These are phyloP conservation scores for Benthosema pterotum DNA, from an alignment of 2,797 vertebrate species.

Conservation along the genomic window DNA sequence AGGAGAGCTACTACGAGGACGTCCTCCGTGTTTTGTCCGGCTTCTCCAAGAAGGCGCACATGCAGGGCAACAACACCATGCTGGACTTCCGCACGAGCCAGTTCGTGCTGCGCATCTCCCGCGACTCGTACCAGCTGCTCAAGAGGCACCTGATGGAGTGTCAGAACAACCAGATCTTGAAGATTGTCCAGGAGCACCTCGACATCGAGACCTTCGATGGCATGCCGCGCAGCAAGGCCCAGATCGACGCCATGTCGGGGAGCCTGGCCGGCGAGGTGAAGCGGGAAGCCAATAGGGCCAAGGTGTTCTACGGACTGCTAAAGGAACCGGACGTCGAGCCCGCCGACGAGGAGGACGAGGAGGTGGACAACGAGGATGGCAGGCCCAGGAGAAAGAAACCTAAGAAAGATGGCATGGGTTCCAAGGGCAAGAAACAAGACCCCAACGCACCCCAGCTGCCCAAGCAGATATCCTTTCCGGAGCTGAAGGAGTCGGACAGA, in stretches of 20 bases:
- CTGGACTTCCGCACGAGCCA: conserved; percentile 98
- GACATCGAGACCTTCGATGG: conserved; percentile 99
- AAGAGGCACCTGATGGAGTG: conserved; percentile 95
- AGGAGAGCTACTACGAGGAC: conserved; percentile 96
- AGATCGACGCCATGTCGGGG: conserved; percentile 98
- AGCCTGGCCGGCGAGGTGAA: conserved; percentile 95
- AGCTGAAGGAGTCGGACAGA: conserved; percentile 98
- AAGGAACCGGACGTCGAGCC: conserved; percentile 99
- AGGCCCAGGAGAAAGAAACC: conserved; percentile 99
- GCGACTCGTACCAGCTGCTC: conserved; percentile 96
- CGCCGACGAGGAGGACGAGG: conserved; percentile 97
- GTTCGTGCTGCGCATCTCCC: conserved; percentile 97
- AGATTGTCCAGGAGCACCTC: conserved; percentile 98
- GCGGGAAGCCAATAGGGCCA: conserved; percentile 95
- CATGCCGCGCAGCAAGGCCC: conserved; percentile 97
- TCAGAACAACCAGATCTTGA: conserved; percentile 99
- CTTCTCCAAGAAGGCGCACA: conserved; percentile 95
- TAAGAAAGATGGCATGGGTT: conserved; percentile 94
- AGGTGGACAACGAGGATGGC: conserved; percentile 97
- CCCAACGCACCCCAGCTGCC: conserved; percentile 89
- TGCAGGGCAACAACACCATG: conserved; percentile 97
- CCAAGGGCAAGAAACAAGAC: conserved; percentile 99
- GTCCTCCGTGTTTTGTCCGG: conserved; percentile 91
- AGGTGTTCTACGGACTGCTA: conserved; percentile 96
- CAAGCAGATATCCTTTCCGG: conserved; percentile 93